Conservation (phyloP, 2,113 vertebrate genomes). For the Anguilla rostrata region DNA sequence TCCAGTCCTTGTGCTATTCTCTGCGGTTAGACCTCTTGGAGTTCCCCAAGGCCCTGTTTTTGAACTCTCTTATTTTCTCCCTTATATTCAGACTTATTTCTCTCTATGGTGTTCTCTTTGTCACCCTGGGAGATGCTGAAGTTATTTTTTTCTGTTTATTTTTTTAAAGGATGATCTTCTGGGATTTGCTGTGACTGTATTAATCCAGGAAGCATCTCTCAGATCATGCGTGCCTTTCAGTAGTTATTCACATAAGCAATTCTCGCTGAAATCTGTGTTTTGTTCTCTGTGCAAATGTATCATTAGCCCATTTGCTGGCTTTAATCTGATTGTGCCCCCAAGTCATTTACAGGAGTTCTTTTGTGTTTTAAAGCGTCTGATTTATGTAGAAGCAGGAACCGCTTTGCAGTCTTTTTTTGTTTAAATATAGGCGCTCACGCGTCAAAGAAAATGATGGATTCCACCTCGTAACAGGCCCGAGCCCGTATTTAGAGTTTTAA, state of each 20-base stretch:
- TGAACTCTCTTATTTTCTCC: neutral
- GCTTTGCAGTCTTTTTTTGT: neutral
- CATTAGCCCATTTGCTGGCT: neutral
- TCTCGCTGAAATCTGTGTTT: neutral
- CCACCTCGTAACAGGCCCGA: conserved; percentile 31
- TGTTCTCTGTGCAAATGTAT: conserved; percentile 3
- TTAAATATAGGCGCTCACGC: conserved; percentile 3
- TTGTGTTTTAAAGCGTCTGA: neutral
- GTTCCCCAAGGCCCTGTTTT: neutral
- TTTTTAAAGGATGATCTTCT: neutral
- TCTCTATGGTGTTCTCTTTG: neutral
- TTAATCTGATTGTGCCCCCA: neutral
- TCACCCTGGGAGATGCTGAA: neutral
- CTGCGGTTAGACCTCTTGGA: neutral
- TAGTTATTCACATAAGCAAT: neutral
- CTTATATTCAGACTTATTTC: neutral
- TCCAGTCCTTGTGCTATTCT: neutral
- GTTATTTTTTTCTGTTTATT: neutral
- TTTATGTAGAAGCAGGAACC: neutral
- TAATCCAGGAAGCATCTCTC: neutral
- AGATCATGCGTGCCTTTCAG: neutral
- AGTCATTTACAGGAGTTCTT: neutral
- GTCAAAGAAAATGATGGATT: conserved; percentile 39
- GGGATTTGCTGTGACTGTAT: neutral
- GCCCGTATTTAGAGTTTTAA: conserved; percentile 29